Base-by-base conservation (phyloP, 2,888 invertebrate species). In the Aelia acuminata region DNA sequence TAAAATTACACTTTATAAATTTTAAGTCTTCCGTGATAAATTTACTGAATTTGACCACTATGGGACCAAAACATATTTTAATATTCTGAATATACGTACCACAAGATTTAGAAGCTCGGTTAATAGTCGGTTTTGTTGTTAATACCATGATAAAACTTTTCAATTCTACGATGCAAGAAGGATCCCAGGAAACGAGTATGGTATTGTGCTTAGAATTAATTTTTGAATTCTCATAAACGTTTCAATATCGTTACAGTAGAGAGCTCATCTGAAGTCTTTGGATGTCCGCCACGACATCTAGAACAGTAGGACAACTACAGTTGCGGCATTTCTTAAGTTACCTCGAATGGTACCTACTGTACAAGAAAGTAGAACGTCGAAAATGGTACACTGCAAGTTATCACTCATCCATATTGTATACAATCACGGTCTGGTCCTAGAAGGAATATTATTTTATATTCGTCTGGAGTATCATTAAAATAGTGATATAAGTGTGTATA, bases 301-400 rank as follows among this genome's bases (percentile, higher is more conserved):
- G 63, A 63, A 63, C 63, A 63, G 63, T 63, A 31, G 63, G 63
- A 5, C 63, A 31, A n/a, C 26, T 57, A 63, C 63, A 31, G 63
- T 63, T 31, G 63, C 18, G 31, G 15, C 31, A 31, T 57, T 53
- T 53, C 22, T 53, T 5, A 5, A 11, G 57, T 31, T 63, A 31
- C 63, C 31, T 11, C 31, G 11, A 63, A 63, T 31, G 63, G 63
- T 31, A 31, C 26, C 63, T 31, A 31, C 26, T 31, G 5, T 7
- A 63, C 5, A 31, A 13, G 63, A 63, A 63, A 63, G 63, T 31
- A 63, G 63, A 63, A 63, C 63, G 31, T 31, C 15, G 31, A 63
- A 7, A 31, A 35, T 31, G 18, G 31, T 26, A 57, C 13, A 57
- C 57, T 57, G 5, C n/a, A 11, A 57, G 26, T 7, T 53, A 53